Conservation (phyloP, 1,140 invertebrate genomes). For the Phenacoccus solenopsis region DNA sequence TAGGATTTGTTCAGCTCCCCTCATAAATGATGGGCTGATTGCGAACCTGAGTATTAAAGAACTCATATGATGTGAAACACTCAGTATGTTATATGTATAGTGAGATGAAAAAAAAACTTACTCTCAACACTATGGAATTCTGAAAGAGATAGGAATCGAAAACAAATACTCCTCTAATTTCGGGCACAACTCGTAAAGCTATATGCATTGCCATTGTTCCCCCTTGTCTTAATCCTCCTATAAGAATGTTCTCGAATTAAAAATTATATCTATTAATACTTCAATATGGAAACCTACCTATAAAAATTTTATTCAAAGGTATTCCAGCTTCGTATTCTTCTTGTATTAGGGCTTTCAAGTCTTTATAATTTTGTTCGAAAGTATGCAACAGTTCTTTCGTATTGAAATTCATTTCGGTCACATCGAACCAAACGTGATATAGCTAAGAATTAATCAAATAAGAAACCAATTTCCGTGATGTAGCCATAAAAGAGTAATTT, state of each 20-base stretch:
- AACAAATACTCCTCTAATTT: constrained; percentile 51
- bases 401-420: neutral
- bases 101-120: too few species aligned
- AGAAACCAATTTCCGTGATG: too few species aligned
- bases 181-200: constrained; percentile 44
- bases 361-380: neutral
- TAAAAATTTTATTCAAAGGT: constrained; percentile 46
- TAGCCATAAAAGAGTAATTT: neutral
- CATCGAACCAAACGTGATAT: neutral
- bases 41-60: too few species aligned
- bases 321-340: constrained; percentile 48
- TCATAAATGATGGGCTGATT: too few species aligned
- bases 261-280: neutral
- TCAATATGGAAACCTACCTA: constrained; percentile 41
- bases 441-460: neutral
- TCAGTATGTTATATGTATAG: too few species aligned
- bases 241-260: constrained; percentile 24
- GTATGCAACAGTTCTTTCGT: neutral
- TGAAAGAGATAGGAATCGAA: constrained; percentile 58
- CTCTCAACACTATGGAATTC: constrained; percentile 40
- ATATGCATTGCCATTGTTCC: constrained; percentile 54
- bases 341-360: constrained; percentile 44
- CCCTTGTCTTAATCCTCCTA: constrained; percentile 65
- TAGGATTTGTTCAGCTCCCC: too few species aligned
- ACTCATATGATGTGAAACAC: too few species aligned